A percentile compares a stretch with the other conserved stretches of the same genome.
Conservation (phyloP, 2,113 vertebrate species). For the Gobiocypris rarus region DNA sequence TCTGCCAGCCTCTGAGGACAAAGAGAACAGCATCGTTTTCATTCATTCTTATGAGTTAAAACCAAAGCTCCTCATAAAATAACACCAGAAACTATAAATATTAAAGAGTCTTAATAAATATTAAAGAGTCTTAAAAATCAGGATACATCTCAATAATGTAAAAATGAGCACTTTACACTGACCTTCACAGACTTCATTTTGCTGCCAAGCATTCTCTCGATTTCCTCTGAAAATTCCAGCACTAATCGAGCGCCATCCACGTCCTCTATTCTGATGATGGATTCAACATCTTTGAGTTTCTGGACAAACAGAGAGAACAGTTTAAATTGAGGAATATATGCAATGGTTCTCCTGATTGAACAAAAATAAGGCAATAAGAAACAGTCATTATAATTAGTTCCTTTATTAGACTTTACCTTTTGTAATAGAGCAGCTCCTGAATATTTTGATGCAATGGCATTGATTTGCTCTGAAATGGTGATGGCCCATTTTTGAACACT, state of each 20-base stretch:
- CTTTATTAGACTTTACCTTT: constrained; percentile 79
- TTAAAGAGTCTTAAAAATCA: neutral
- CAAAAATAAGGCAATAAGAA: neutral
- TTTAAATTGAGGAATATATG: neutral
- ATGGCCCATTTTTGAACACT: constrained; percentile 94
- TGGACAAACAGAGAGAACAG: constrained; percentile 55
- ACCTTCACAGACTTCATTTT: constrained; percentile 96
- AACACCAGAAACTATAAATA: neutral
- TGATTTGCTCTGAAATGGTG: constrained; percentile 79
- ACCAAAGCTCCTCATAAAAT: neutral
- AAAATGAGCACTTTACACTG: constrained; percentile 24
- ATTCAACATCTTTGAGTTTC: constrained; percentile 94
- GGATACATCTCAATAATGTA: neutral
- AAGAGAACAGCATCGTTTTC: neutral
- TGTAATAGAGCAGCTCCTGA: constrained; percentile 90
- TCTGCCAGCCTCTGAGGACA: constrained; percentile 85
- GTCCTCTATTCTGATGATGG: constrained; percentile 87
- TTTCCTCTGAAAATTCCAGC: constrained; percentile 88
- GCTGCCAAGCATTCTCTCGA: constrained; percentile 90
- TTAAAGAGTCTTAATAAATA: neutral
- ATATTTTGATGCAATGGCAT: constrained; percentile 79
- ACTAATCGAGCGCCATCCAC: constrained; percentile 85
- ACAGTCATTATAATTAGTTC: neutral
- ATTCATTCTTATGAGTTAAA: neutral
- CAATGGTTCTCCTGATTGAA: neutral